These are phyloP conservation scores for Gavialis gangeticus DNA, from an alignment of 2,113 vertebrate genomes.

Conservation along the genomic window DNA sequence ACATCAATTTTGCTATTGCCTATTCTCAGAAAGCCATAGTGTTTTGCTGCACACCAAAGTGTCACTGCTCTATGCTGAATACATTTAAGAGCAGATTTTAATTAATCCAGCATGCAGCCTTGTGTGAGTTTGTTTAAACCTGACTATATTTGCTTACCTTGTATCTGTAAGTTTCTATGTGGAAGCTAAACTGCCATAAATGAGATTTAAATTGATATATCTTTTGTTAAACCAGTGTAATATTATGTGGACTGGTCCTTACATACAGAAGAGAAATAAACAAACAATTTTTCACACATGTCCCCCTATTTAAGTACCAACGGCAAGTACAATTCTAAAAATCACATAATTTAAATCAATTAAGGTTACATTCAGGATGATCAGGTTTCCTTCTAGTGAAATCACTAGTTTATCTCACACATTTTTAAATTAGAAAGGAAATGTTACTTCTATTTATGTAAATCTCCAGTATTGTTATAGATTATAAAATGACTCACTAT, in stretches of 20 bases:
- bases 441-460: not conserved
- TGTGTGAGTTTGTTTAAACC: not conserved
- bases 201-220: not conserved
- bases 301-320: too few species aligned
- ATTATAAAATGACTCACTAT: not conserved
- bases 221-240: not conserved
- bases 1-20: rapidly evolving
- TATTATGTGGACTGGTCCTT: not conserved
- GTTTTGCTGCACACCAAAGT: not conserved
- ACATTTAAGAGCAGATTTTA: not conserved
- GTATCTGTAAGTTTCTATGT: not conserved
- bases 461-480: not conserved
- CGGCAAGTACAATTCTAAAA: not conserved
- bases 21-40: not conserved
- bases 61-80: not conserved
- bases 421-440: not conserved
- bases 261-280: not conserved
- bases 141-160: not conserved
- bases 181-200: not conserved
- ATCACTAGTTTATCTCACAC: not conserved
- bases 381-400: not conserved
- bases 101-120: not conserved
- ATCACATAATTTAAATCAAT: not conserved
- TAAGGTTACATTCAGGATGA: not conserved
- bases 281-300: not conserved